Evolutionary conservation across 2,113 vertebrate species (phyloP).

Genomic region (Sialia sialis): DNA sequence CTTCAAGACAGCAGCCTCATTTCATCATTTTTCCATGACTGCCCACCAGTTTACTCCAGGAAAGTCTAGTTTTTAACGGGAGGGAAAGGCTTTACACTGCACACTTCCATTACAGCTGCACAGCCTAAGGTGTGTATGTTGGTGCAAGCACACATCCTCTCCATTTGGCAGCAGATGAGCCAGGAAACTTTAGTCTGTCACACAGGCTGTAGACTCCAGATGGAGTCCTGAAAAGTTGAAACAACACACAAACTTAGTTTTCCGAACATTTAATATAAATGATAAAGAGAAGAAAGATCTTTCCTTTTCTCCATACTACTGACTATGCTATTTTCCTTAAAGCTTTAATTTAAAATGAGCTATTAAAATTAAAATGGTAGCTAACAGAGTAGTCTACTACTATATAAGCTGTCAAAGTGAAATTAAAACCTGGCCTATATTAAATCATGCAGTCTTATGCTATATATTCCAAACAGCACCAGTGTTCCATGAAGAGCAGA

Average conservation of each 20-base stretch:
- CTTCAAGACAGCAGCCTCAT: not conserved
- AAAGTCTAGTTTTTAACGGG: not conserved
- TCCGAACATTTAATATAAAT: not conserved
- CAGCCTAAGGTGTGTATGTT: not conserved
- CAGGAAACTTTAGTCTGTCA: not conserved
- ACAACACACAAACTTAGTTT: not conserved
- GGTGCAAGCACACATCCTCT: not conserved
- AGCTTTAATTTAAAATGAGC: not conserved
- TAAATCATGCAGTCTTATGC: accelerated
- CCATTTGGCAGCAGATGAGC: not conserved
- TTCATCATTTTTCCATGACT: not conserved
- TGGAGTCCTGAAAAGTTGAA: not conserved
- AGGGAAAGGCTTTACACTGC: not conserved
- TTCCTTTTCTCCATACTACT: not conserved
- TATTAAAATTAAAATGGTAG: not conserved
- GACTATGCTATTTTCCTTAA: not conserved
- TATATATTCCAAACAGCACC: not conserved
- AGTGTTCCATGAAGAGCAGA: not conserved
- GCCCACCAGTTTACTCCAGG: not conserved
- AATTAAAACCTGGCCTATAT: not conserved
- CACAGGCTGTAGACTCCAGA: not conserved
- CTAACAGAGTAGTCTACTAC: not conserved
- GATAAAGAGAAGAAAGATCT: not conserved
- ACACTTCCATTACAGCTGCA: not conserved
- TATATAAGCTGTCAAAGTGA: not conserved